Evolutionary conservation across 2,888 invertebrate species (phyloP).

Genomic region (Metopia argyrocephala): DNA sequence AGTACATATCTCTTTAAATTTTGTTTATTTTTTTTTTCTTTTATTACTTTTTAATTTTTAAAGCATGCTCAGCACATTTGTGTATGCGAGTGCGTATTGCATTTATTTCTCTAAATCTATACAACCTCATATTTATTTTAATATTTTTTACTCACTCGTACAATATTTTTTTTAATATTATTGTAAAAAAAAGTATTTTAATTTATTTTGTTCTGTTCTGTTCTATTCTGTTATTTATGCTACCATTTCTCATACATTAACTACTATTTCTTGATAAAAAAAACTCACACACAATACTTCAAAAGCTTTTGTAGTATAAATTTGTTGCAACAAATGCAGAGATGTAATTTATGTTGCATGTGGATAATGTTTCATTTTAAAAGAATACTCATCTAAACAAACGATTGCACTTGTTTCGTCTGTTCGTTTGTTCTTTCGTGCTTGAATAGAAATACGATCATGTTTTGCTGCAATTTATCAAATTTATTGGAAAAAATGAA

Average conservation of each 20-base stretch:
- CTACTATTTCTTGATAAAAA: conserved; percentile 8
- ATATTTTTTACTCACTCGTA: too few relatives aligned
- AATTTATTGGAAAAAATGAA: conserved; percentile 31
- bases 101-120: too few relatives aligned
- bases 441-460: conserved; percentile 51
- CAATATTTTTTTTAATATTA: too few relatives aligned
- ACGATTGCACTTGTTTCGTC: conserved; percentile 35
- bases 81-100: too few relatives aligned
- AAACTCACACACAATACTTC: background rate
- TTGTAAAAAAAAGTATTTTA: background rate
- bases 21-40: too few relatives aligned
- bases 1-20: too few relatives aligned
- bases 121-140: too few relatives aligned
- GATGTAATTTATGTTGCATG: conserved; percentile 46
- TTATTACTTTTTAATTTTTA: too few relatives aligned
- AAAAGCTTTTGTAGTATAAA: background rate
- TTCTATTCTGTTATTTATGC: conserved; percentile 30
- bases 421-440: conserved; percentile 11
- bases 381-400: conserved; percentile 16
- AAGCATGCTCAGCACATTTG: too few relatives aligned
- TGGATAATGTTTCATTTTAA: background rate
- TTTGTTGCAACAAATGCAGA: conserved; percentile 25
- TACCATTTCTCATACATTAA: conserved; percentile 40
- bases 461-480: conserved; percentile 62
- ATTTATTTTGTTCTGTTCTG: background rate